Percentiles rank a stretch among this genome's conserved stretches.
phyloP scores from a whole-genome alignment of 2,888 invertebrate genomes.

The Salticus scenicus region DNA sequence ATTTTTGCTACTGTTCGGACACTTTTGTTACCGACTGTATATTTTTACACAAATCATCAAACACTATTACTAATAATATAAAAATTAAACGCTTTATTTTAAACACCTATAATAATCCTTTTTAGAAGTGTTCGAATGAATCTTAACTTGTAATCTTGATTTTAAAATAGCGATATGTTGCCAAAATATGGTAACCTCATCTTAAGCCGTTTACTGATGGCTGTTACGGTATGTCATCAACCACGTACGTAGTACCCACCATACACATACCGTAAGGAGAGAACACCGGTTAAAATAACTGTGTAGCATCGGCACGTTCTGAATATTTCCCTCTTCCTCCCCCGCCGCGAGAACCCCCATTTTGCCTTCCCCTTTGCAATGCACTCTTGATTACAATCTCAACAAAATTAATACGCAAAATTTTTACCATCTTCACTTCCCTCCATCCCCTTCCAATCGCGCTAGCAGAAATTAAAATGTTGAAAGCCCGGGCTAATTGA shows the following conservation, averaged over 20 bases:
- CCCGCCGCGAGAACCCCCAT: neutral
- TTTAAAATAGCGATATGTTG: too few species aligned
- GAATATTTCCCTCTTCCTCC: constrained; percentile 38
- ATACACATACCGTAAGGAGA: constrained; percentile 53
- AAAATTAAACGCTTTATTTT: too few species aligned
- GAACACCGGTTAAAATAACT: constrained; percentile 65
- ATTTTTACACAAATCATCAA: too few species aligned
- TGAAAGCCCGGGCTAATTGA: constrained; percentile 68
- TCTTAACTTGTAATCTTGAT: too few species aligned
- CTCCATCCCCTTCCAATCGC: neutral
- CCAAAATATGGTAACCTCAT: constrained; percentile 24
- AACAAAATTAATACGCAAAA: constrained; percentile 69
- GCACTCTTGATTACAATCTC: constrained; percentile 68
- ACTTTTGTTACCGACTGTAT: too few species aligned
- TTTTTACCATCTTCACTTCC: constrained; percentile 52
- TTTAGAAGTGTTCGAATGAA: too few species aligned
- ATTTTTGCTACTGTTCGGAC: too few species aligned
- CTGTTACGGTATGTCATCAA: constrained; percentile 64
- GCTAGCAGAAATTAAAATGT: constrained; percentile 62
- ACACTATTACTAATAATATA: too few species aligned
- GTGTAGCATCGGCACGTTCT: constrained; percentile 62
- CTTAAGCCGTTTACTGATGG: constrained; percentile 30
- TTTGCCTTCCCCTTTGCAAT: neutral
- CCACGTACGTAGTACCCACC: constrained; percentile 39
- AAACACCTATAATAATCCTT: too few species aligned